Base-by-base conservation (phyloP, 2,797 vertebrate genomes). In the Sparus aurata region DNA sequence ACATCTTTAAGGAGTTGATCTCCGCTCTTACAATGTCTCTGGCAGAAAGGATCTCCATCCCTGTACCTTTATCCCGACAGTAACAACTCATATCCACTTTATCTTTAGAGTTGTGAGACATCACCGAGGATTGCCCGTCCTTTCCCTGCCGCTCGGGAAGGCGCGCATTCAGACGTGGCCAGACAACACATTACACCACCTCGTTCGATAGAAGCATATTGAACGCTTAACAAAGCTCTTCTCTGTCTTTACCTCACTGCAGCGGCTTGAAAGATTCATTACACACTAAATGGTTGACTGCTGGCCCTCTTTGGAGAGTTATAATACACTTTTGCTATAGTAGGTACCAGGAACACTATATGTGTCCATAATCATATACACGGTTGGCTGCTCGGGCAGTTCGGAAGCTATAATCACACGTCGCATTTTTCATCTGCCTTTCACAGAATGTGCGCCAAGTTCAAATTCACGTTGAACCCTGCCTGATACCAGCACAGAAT, bases 401-500 rank as follows among this genome's bases (percentile, higher is more conserved):
- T 80, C 55, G 77, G 23, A 66, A 46, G 49, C 45, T 79, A 52
- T 70, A 73, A 69, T 77, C 67, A 23, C 38, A 66, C 46, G 80
- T 75, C 59, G 38, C 9, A 69, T 69, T 63, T 83, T 83, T 45
- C 65, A 68, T 78, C 69, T 60, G 8, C 60, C 18, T 77, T 50
- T 64, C 50, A 52, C 17, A 77, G n/a, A 75, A 57, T 43, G 68
- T 47, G 49, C 3, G 10, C 25, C 12, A 47, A 76, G 75, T 81
- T 86, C 69, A 85, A 71, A 73, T 67, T 59, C 52, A 84, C 18
- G 27, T 66, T 75, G 17, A 73, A 62, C 66, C 12, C 75, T 69
- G 38, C 22, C 18, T 69, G 61, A 60, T 50, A 84, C 22, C 75
- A 66, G 62, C 3, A 22, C 59, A 43, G 34, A 80, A 73, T 81